A percentile compares a stretch with the other conserved stretches of the same genome.
Conservation (phyloP, 92 coral and sea anemone genomes). For the Micromussa lordhowensis region DNA sequence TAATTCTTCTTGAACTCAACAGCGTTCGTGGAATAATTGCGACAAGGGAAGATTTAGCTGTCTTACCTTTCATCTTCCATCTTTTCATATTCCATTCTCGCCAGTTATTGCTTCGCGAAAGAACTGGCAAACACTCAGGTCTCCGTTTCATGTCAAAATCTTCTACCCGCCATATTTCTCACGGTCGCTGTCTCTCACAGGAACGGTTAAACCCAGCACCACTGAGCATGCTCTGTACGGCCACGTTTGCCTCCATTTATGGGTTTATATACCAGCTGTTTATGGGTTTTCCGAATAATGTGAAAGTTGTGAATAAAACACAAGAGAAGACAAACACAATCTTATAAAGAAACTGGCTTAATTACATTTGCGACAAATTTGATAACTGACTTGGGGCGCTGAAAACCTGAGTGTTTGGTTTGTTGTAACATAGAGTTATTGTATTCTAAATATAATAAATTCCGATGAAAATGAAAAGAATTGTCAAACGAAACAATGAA, state of each 20-base stretch:
- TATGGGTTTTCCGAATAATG: conserved; percentile 51
- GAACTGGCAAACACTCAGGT: conserved; percentile 32
- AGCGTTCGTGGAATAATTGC: not conserved
- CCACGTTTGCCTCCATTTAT: conserved; percentile 44
- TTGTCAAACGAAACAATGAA: conserved; percentile 3
- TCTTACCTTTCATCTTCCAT: conserved; percentile 79
- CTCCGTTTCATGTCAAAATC: conserved; percentile 47
- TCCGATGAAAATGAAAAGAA: not conserved
- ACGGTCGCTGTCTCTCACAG: conserved; percentile 36
- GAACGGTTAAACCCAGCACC: conserved; percentile 16
- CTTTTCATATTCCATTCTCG: conserved; percentile 82
- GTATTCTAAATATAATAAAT: not conserved
- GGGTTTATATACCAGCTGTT: conserved; percentile 40
- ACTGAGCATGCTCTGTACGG: conserved; percentile 45
- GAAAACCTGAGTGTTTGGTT: not conserved
- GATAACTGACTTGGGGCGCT: not conserved
- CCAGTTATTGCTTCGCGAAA: conserved; percentile 41
- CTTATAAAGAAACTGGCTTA: not conserved
- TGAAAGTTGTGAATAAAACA: conserved; percentile 48
- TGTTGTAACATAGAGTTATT: not conserved
- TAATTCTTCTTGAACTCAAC: conserved; percentile 1
- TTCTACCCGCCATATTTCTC: conserved; percentile 67
- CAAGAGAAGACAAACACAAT: conserved; percentile 22
- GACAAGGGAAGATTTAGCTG: not conserved
- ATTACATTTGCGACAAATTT: conserved; percentile 11